These are phyloP conservation scores for Patiria pectinifera DNA, from an alignment of 53 echinoderm and acorn worm genomes.

Conservation along the genomic window DNA sequence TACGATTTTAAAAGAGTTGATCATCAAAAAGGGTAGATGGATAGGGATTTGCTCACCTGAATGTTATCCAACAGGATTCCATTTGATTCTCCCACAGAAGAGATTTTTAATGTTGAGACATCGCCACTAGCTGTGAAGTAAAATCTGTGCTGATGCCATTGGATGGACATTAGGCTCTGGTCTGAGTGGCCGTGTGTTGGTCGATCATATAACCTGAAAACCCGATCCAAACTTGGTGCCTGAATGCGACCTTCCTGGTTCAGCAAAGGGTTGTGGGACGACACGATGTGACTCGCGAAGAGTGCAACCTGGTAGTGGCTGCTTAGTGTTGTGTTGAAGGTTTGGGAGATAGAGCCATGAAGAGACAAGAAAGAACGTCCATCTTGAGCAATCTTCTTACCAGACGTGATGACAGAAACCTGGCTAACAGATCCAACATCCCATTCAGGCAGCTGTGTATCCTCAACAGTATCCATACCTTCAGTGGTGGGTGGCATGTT, in stretches of 20 bases:
- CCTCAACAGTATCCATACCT: background rate
- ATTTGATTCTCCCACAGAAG: slow-evolving; percentile 47
- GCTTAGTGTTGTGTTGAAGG: slow-evolving; percentile 30
- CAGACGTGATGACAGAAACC: background rate
- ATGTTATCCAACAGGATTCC: slow-evolving; percentile 54
- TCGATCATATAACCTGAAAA: slow-evolving; percentile 54
- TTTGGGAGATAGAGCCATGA: slow-evolving; percentile 39
- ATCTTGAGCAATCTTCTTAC: slow-evolving; percentile 7
- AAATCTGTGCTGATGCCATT: slow-evolving; percentile 57
- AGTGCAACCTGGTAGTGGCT: slow-evolving; percentile 43
- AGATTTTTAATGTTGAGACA: slow-evolving; percentile 34
- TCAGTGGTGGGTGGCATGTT: background rate
- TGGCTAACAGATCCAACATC: background rate
- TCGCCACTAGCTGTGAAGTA: slow-evolving; percentile 53
- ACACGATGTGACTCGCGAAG: slow-evolving; percentile 21
- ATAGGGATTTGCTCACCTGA: slow-evolving; percentile 25
- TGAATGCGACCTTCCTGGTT: slow-evolving; percentile 61
- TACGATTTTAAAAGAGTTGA: no score
- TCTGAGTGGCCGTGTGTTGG: slow-evolving; percentile 17
- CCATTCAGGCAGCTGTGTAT: background rate
- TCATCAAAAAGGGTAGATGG: no score
- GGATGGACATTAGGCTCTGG: background rate
- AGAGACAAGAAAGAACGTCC: slow-evolving; percentile 43
- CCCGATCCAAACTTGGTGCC: slow-evolving; percentile 50
- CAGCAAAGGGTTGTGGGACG: slow-evolving; percentile 26